Base-by-base conservation (phyloP, 2,888 invertebrate genomes). In the Orchestes rusci region DNA sequence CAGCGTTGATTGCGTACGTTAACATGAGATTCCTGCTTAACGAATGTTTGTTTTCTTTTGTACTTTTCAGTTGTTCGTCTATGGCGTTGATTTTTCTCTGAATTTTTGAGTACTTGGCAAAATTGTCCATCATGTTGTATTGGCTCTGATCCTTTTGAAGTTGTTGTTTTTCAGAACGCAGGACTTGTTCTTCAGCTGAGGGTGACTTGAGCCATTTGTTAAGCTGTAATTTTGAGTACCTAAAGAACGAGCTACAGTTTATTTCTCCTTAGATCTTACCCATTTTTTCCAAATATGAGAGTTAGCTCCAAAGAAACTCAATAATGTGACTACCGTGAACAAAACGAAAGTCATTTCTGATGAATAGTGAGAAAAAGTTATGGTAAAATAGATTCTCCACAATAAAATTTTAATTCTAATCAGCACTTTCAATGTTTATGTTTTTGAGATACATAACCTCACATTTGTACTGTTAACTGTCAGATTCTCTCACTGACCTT, bases 81-180 rank as follows among this genome's bases (percentile, higher is more conserved):
- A 77, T 58, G 53, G 65, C 70, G 52, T 72, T 74, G 16, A 79
- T 74, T 62, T 69, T 73, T 31, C 78, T 65, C 58, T 78, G 78
- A 23, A 77, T 51, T 61, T 74, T 77, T 2, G 77, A 74, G 59
- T 73, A 75, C 23, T 73, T 71, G 4, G 76, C 76, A 64, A 79
- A 79, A 52, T 76, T 71, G 52, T 77, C 75, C 47, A 74, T 74
- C 68, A 77, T 75, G 5, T 73, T 74, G 45, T 76, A 62, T 5
- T 58, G 52, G 40, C 69, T 67, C 55, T 77, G 77, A 52, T 73
- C 69, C 2, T 57, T 56, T 58, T 71, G 73, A 2, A 76, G 62
- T 52, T 64, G 62, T 23, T 63, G 34, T 28, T 73, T 66, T 58
- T 73, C 66, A 4, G 59, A 54, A 58, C 70, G 66, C 16, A 73